A percentile compares a stretch with the other conserved stretches of the same genome.
Conservation (phyloP, 1,140 invertebrate genomes). For the Brachionus calyciflorus region DNA sequence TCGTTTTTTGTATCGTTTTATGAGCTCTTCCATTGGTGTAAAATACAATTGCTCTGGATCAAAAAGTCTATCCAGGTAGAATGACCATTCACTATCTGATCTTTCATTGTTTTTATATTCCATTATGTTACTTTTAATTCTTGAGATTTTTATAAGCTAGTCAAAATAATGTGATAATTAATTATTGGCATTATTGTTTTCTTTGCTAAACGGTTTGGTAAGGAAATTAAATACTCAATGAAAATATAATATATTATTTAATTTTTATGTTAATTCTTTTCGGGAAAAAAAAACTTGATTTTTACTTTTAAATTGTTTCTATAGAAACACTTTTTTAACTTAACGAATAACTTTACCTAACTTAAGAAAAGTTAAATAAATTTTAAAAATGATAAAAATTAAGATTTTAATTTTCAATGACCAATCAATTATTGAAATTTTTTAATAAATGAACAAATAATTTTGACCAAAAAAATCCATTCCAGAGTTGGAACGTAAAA, state of each 20-base stretch:
- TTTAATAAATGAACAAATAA: no score
- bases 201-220: not conserved
- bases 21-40: conserved; percentile 37
- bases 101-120: conserved; percentile 7
- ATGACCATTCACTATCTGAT: not conserved
- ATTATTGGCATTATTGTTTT: not conserved
- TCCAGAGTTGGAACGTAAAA: no score
- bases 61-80: conserved; percentile 26
- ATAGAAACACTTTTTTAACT: not conserved
- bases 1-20: conserved; percentile 32
- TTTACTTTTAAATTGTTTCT: not conserved
- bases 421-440: no score
- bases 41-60: conserved; percentile 42
- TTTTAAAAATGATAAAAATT: no score
- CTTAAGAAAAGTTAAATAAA: no score
- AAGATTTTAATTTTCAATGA: no score
- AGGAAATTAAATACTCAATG: no score
- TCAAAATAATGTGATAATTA: not conserved
- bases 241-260: no score
- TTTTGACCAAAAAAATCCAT: no score
- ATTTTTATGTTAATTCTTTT: no score
- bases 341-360: no score
- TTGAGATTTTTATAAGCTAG: not conserved
- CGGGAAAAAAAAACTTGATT: not conserved
- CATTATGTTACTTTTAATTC: not conserved